Base-by-base conservation (phyloP, 2,888 invertebrate species). In the Herminia tarsipennalis region DNA sequence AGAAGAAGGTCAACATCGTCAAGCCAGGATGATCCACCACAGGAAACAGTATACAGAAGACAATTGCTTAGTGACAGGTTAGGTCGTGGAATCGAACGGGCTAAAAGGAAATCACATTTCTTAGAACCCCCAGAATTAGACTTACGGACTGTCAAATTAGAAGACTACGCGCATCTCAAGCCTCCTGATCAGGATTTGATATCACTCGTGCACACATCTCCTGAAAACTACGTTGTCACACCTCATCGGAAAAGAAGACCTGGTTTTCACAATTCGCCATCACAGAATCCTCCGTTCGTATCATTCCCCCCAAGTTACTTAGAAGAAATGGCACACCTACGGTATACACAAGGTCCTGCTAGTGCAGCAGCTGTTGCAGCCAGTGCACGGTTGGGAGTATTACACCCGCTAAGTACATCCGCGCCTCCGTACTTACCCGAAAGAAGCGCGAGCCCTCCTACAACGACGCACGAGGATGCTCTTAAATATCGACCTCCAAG, bases 261-360 rank as follows among this genome's bases (percentile, higher is more conserved):
- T 0, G 97, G 97, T 36, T 97, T 97, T 72, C 96, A 96, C 79
- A 96, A 96, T 75, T 95, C 96, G 21, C 96, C 97, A 12, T 95
- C 96, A 55, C 96, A 97, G 77, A 96, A 97, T 85, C 96, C 96
- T 52, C 96, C 97, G 24, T 97, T 97, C 75, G 96, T 96, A 58
- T 96, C 96, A 47, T 96, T 96, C 77, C 94, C 94, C 62, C 95
- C 95, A 41, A 95, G 95, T 61, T 94, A 95, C 73, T 91, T 95
- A 64, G 95, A 95, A 78, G 95, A 95, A 75, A 93, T 94, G 73
- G 89, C 92, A 10, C 93, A 93, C 59, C 82, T 93, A 58, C 91
- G 95, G 60, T 93, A 94, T 67, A 93, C 94, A 46, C 93, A 93
- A 80, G 87, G 82, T 58, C 86, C 94, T 28, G 87, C 93, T 33